A percentile compares a stretch with the other conserved stretches of the same genome.
Conservation (phyloP, 2,797 vertebrate species). For the Salarias fasciatus region DNA sequence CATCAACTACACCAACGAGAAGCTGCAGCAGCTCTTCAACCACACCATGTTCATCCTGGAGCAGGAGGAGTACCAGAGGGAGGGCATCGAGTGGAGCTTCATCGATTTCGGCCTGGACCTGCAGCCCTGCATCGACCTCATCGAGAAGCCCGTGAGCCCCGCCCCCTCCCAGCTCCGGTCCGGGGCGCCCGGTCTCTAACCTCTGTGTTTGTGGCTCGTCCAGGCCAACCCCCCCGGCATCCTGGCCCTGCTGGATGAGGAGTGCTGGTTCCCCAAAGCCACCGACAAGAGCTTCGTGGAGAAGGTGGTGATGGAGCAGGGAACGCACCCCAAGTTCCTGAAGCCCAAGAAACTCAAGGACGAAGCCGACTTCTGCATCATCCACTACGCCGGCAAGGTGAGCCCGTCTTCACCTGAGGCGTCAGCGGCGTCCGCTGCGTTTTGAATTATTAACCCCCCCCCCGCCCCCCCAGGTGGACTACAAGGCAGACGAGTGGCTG, state of each 20-base stretch:
- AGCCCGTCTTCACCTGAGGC: too few relatives aligned
- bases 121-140: conserved; percentile 98
- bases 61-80: conserved; percentile 98
- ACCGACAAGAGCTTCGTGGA: conserved; percentile 98
- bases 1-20: conserved; percentile 99
- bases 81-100: conserved; percentile 99
- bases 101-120: conserved; percentile 97
- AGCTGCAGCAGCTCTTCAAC: conserved; percentile 99
- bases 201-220: neutral
- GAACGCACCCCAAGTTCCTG: conserved; percentile 94
- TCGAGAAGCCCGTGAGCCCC: conserved; percentile 88
- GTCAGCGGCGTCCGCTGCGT: conserved; percentile 97
- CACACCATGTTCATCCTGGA: conserved; percentile 99
- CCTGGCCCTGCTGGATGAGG: conserved; percentile 94
- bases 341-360: conserved; percentile 97
- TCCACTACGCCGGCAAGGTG: conserved; percentile 98
- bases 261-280: conserved; percentile 99
- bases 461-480: conserved; percentile 89
- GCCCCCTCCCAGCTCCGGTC: too few relatives aligned
- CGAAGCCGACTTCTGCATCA: conserved; percentile 93
- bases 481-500: conserved; percentile 95
- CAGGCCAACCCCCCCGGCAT: conserved; percentile 95
- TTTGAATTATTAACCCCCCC: conserved; percentile 78
- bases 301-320: conserved; percentile 95
- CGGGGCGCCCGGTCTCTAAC: too few relatives aligned